Evolutionary conservation across 2,113 vertebrate genomes (phyloP).

Genomic region (Melierax canorus): DNA sequence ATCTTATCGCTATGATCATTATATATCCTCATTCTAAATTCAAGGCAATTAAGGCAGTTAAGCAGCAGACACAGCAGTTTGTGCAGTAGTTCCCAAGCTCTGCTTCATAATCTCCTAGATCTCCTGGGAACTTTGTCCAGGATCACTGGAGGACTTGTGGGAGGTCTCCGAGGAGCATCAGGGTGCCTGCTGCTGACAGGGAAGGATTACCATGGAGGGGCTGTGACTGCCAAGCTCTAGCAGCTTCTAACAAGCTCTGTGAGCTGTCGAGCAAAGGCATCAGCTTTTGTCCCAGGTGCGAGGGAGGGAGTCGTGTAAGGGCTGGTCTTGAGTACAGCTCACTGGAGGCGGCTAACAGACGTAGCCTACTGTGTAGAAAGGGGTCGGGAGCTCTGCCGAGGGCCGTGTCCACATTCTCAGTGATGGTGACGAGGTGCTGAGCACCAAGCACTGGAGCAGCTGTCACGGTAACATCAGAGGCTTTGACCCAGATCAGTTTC

Average conservation of each 20-base stretch:
- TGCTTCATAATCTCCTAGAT: not conserved
- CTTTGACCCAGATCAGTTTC: not conserved
- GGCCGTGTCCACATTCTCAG: too few relatives aligned
- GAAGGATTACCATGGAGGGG: not conserved
- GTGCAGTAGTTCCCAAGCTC: not conserved
- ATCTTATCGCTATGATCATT: not conserved
- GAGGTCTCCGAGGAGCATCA: not conserved
- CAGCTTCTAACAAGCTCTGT: not conserved
- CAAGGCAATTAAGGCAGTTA: not conserved
- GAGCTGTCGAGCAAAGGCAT: not conserved
- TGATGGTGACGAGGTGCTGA: not conserved
- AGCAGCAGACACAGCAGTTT: not conserved
- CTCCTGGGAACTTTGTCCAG: not conserved
- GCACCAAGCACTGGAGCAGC: not conserved
- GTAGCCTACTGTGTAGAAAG: not conserved
- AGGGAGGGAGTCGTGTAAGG: not conserved
- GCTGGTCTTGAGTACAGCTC: not conserved
- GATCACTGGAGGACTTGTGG: not conserved
- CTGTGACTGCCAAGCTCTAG: not conserved
- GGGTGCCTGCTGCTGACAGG: not conserved
- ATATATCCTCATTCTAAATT: not conserved
- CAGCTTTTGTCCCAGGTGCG: not conserved
- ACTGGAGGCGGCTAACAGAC: not conserved
- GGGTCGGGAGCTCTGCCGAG: not conserved
- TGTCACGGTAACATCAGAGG: not conserved